Evolutionary conservation across 2,113 vertebrate species (phyloP).

Genomic region (Athene cunicularia): DNA sequence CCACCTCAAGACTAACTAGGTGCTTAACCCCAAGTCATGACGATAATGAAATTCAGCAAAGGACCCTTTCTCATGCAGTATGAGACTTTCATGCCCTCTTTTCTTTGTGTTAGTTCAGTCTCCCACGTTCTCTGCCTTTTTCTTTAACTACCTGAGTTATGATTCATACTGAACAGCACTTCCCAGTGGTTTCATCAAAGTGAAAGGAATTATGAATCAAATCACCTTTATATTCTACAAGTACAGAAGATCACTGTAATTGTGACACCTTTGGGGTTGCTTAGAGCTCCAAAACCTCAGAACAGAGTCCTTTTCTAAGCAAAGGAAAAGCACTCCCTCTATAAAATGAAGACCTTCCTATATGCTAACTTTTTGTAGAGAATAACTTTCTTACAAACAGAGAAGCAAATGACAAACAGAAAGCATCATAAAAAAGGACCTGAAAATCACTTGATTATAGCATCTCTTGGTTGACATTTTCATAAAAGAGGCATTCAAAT

Average conservation of each 20-base stretch:
- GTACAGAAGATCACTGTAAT: constrained; percentile 2
- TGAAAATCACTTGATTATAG: background rate
- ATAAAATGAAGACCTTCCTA: background rate
- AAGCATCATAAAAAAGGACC: constrained; percentile 40
- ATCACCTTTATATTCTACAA: constrained; percentile 7
- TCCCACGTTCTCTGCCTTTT: background rate
- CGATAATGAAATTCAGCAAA: background rate
- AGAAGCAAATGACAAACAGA: constrained; percentile 34
- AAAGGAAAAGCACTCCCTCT: background rate
- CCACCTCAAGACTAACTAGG: background rate
- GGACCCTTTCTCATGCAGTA: background rate
- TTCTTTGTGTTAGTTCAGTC: background rate
- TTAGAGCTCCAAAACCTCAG: constrained; percentile 17
- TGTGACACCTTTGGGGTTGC: background rate
- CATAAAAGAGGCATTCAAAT: constrained; percentile 58
- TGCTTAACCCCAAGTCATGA: background rate
- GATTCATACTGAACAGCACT: background rate
- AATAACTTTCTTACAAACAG: constrained; percentile 4
- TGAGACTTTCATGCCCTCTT: background rate
- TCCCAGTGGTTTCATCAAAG: background rate
- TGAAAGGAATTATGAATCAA: background rate
- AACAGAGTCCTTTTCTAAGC: constrained; percentile 18
- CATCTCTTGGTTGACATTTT: constrained; percentile 54
- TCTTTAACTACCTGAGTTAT: background rate
- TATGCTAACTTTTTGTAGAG: background rate